Percentiles rank a stretch among this genome's conserved stretches.
These are phyloP conservation scores for Cyclina sinensis DNA, from an alignment of 1,140 invertebrate species.

Conservation along the genomic window DNA sequence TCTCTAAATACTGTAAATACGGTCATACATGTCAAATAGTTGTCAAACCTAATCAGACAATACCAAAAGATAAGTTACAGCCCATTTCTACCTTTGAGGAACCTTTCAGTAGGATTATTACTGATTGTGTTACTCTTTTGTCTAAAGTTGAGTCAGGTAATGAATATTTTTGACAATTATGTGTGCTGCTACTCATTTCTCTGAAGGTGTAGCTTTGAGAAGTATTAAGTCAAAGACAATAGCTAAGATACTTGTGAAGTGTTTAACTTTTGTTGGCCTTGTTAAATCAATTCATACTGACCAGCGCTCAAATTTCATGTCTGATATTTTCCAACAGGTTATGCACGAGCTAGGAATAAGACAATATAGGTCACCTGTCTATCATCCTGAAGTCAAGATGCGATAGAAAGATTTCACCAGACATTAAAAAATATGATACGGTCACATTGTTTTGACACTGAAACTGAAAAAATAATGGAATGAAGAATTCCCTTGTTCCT, in stretches of 20 bases:
- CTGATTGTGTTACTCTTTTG: neutral
- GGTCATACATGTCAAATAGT: no score
- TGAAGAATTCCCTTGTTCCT: neutral
- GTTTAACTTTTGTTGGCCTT: no score
- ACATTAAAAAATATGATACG: neutral
- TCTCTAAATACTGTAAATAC: no score
- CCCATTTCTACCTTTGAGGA: neutral
- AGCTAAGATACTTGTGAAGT: no score
- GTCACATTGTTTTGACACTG: neutral
- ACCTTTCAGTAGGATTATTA: constrained; percentile 4
- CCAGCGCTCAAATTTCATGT: no score
- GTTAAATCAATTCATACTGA: no score
- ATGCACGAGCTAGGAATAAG: no score
- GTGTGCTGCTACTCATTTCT: neutral
- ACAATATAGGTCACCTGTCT: no score
- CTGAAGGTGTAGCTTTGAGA: neutral
- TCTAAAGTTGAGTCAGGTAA: constrained; percentile 1
- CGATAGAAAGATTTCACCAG: no score
- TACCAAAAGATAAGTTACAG: neutral
- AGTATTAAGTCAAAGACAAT: neutral
- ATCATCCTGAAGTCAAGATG: no score
- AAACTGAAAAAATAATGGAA: neutral
- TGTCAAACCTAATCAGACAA: neutral
- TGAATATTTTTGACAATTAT: constrained; percentile 1
- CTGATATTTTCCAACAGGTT: no score